Percentiles rank a stretch among this genome's conserved stretches.
Evolutionary conservation across 2,113 vertebrate species (phyloP).

Genomic region (Heliornis fulica): DNA sequence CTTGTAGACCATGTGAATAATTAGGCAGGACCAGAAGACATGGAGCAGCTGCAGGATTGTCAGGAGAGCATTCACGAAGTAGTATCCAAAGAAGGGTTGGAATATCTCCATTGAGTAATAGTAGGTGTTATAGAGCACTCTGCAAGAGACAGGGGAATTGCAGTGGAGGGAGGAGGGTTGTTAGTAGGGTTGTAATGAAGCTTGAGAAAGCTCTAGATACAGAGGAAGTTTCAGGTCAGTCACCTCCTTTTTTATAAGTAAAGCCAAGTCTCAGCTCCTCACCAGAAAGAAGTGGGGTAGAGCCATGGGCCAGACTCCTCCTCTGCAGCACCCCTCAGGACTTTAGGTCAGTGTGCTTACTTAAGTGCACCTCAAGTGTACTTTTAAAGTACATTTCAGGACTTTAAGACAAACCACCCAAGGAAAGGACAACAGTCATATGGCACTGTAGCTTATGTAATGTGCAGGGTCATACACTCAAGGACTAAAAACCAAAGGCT

Average conservation of each 20-base stretch:
- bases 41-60: conserved; percentile 85
- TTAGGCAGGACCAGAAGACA: conserved; percentile 90
- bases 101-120: conserved; percentile 77
- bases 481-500: neutral
- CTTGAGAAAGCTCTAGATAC: neutral
- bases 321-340: neutral
- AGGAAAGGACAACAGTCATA: neutral
- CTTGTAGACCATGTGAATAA: conserved; percentile 87
- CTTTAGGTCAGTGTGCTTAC: too few species aligned
- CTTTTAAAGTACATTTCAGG: neutral
- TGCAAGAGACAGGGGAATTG: conserved; percentile 43
- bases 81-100: conserved; percentile 87
- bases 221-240: neutral
- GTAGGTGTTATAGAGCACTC: conserved; percentile 80
- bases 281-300: neutral
- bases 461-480: neutral
- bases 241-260: neutral
- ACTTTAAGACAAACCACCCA: neutral
- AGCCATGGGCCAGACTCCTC: neutral
- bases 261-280: neutral
- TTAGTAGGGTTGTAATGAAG: neutral
- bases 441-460: neutral
- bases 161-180: neutral
- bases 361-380: too few species aligned
- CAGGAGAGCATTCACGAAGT: conserved; percentile 86